These are phyloP conservation scores for Synergus japonicus DNA, from an alignment of 2,888 invertebrate genomes.

Conservation along the genomic window DNA sequence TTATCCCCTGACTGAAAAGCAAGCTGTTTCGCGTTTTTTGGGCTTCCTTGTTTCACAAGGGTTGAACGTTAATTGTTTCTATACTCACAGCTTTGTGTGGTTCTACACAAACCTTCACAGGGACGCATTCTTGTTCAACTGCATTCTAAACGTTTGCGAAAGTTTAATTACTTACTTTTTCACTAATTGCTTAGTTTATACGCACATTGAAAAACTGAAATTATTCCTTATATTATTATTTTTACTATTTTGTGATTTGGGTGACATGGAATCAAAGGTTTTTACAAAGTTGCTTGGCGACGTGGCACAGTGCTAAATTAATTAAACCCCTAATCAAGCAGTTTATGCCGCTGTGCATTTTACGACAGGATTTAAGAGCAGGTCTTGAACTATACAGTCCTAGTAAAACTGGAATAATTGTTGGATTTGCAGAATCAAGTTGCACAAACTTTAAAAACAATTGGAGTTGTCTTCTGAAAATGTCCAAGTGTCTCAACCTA, in stretches of 20 bases:
- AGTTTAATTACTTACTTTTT: neutral
- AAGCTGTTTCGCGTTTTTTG: neutral
- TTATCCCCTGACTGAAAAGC: neutral
- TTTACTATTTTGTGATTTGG: no score
- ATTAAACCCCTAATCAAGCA: slow-evolving; percentile 61
- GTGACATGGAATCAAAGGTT: slow-evolving; percentile 41
- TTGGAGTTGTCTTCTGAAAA: no score
- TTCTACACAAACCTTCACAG: neutral
- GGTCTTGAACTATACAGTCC: slow-evolving; percentile 23
- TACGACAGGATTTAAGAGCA: slow-evolving; percentile 45
- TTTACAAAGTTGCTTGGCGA: slow-evolving; percentile 42
- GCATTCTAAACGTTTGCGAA: neutral
- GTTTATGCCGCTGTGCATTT: slow-evolving; percentile 57
- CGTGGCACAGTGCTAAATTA: slow-evolving; percentile 55
- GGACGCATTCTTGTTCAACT: neutral
- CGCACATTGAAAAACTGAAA: no score
- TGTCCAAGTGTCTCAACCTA: neutral
- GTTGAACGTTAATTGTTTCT: neutral
- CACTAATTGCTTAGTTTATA: neutral
- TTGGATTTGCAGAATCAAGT: neutral
- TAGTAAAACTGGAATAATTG: slow-evolving; percentile 15
- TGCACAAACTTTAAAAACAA: no score
- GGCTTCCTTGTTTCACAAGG: neutral
- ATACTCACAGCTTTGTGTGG: neutral
- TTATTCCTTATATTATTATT: no score